Base-by-base conservation (phyloP, 1,140 invertebrate species). In the Anagrus nilaparvatae region DNA sequence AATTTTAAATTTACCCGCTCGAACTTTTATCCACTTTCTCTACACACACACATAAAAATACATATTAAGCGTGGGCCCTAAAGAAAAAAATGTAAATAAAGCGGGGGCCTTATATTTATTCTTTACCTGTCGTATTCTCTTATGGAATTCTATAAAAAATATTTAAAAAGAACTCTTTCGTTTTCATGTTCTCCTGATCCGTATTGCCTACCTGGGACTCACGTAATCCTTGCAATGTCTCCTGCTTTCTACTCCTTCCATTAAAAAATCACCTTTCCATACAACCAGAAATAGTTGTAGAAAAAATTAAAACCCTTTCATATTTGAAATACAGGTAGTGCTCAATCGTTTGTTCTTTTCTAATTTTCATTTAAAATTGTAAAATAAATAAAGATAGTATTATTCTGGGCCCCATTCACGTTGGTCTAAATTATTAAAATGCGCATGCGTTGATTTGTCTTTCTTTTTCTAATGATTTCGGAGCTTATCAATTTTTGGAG, bases 171-270 rank as follows among this genome's bases (percentile, higher is more conserved):
- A 50, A 38, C 43, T 52, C 46, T 34, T 52, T 3, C 34, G 13
- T 10, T 8, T 43, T 57, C 44, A 49, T 60, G 49, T 32, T 40
- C 47, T 35, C 56, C 57, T 61, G 52, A 28, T 58, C 43, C 50
- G 47, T 46, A 52, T 49, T 49, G 39, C 49, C 48, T 48, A 43
- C 31, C 23, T 57, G 59, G 59, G 56, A 51, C 57, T 59, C 50
- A 57, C 39, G 33, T 24, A 39, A 42, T 41, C 40, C 43, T 44
- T 38, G 30, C 27, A 13, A 24, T 36, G 33, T 34, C n/a, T 27
- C 40, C 31, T 20, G 6, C n/a, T 2, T 14, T 6, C 13, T 14
- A n/a, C 29, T 8, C 8, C 7, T 30, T 10, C 29, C 29, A 8
- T 12, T 6, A 6, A 6, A 25, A 12, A 6, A 12, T 8, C 24